A percentile compares a stretch with the other conserved stretches of the same genome.
Evolutionary conservation across 2,888 invertebrate genomes (phyloP).

Genomic region (Coenonympha glycerion): DNA sequence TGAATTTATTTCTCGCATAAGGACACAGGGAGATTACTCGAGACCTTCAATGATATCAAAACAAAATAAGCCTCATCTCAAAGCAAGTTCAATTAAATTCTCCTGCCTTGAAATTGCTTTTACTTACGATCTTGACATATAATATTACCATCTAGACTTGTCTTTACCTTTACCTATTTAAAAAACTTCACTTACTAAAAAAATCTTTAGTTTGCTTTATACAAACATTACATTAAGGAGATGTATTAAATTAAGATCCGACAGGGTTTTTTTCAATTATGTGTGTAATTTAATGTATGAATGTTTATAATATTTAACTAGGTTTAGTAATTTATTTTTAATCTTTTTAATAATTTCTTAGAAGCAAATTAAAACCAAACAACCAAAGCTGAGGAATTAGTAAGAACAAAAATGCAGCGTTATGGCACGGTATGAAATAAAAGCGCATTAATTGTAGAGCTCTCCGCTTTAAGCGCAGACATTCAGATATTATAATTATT

Average conservation of each 20-base stretch:
- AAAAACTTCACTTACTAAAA: too few relatives aligned
- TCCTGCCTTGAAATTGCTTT: neutral
- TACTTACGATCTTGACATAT: neutral
- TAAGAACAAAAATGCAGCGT: constrained; percentile 3
- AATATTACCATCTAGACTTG: neutral
- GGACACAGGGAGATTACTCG: constrained; percentile 7
- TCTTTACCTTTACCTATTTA: too few relatives aligned
- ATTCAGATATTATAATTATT: constrained; percentile 10
- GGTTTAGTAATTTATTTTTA: too few relatives aligned
- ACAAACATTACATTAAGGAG: too few relatives aligned
- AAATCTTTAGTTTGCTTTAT: too few relatives aligned
- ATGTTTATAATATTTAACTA: too few relatives aligned
- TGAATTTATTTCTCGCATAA: constrained; percentile 15
- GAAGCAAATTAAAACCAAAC: neutral
- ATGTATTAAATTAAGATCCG: too few relatives aligned
- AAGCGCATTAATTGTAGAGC: constrained; percentile 16
- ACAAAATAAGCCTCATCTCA: neutral
- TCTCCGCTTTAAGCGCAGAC: constrained; percentile 8
- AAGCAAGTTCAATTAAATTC: neutral
- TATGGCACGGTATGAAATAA: constrained; percentile 5
- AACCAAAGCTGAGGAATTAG: neutral
- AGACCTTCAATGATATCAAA: constrained; percentile 11
- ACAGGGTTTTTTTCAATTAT: too few relatives aligned
- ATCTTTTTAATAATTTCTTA: too few relatives aligned
- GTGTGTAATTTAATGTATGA: too few relatives aligned